Base-by-base conservation (phyloP, 92 coral and sea anemone genomes). In the Palythoa grandiflora region DNA sequence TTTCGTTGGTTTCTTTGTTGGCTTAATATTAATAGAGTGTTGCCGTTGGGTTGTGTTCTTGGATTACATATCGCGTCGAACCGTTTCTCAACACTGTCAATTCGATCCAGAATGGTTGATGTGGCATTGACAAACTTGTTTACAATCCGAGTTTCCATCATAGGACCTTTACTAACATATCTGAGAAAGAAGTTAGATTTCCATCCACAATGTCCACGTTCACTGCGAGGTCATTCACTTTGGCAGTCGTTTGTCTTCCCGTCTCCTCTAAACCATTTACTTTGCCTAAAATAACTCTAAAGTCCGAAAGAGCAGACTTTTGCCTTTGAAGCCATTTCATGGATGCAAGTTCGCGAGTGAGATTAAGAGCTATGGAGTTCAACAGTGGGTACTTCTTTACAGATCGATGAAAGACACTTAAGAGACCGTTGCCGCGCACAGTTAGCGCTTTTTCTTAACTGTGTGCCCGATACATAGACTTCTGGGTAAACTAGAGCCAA, bases 151-250 rank as follows among this genome's bases (percentile, higher is more conserved):
- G 20, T 71, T 15, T 71, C 50, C 75, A 71, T 71, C 75, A 47
- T 7, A 36, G 16, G 75, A 48, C 11, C 73, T 68, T 68, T 38
- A 20, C 20, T 28, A 68, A 7, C 73, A 68, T 8, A 68, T 16
- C 73, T 8, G 73, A 68, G 73, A 68, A 68, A 68, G 73, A 68
- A 6, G 73, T n/a, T 6, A 68, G 73, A 38, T 68, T 68, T n/a
- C 73, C 73, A 38, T 68, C 73, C 7, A 20, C n/a, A 3, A 4
- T 68, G 14, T 68, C 73, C 9, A 68, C 73, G 73, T 68, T 68
- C n/a, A 68, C 73, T 38, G 38, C 38, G 38, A 68, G 17, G 19
- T 12, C 40, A 68, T 68, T 68, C 5, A 20, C n/a, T 68, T 68
- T 68, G 39, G 73, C 20, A n/a, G 1, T 9, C 5, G 38, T 3